Conservation (phyloP, 1,140 invertebrate species). For the Bradynema listronoti region DNA sequence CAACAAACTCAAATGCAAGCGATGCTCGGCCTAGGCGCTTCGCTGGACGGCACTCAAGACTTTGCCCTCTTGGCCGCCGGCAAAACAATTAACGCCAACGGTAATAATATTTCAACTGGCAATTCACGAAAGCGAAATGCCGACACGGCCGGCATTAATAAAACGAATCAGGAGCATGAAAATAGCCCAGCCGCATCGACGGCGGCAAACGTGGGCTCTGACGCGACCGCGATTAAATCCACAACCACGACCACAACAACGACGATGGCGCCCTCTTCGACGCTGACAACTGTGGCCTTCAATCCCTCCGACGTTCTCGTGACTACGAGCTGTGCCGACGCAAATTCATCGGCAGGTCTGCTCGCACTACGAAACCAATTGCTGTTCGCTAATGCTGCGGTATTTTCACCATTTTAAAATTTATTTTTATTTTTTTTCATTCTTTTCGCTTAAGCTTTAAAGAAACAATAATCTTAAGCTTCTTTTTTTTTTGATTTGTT, state of each 20-base stretch:
- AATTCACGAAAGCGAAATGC: constrained; percentile 11
- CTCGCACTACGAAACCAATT: constrained; percentile 5
- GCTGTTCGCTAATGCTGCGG: constrained; percentile 12
- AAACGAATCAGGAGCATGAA: too few species aligned
- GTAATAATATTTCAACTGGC: neutral
- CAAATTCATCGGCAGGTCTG: neutral
- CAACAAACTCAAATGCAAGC: constrained; percentile 6
- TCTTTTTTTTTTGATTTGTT: too few species aligned
- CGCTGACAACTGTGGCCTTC: neutral
- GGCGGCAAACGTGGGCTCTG: neutral
- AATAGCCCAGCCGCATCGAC: neutral
- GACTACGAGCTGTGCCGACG: neutral
- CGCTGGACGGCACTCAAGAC: neutral
- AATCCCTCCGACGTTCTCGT: neutral
- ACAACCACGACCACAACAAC: neutral
- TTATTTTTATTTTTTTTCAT: neutral
- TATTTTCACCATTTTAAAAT: constrained; percentile 1
- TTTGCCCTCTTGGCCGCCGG: neutral
- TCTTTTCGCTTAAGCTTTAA: too few species aligned
- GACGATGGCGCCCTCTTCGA: neutral
- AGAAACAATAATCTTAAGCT: too few species aligned
- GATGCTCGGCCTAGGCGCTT: constrained; percentile 5
- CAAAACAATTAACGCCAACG: constrained; percentile 1
- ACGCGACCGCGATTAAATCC: neutral
- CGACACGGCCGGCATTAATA: constrained; percentile 12